Conservation (phyloP, 2,888 invertebrate genomes). For the Sicus ferrugineus region DNA sequence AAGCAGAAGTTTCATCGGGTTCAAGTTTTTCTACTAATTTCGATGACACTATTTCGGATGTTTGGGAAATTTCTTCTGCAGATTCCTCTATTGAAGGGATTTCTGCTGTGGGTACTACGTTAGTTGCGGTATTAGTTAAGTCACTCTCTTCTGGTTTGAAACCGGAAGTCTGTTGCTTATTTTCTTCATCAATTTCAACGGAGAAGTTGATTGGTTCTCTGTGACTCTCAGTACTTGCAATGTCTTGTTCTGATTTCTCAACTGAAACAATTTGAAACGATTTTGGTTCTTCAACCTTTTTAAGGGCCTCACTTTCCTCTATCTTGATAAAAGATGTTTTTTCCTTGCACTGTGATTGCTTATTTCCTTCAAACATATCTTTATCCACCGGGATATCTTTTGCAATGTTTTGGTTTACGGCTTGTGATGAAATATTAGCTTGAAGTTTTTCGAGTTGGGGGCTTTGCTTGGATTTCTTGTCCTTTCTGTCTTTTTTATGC, state of each 20-base stretch:
- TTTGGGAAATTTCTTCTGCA: no score
- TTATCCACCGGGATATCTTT: neutral
- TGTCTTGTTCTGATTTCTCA: neutral
- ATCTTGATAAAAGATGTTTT: neutral
- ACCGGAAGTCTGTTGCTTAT: neutral
- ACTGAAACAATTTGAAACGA: neutral
- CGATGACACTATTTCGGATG: no score
- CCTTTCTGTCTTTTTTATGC: neutral
- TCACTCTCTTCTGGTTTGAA: no score
- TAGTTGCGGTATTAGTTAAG: no score
- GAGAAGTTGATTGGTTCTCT: neutral
- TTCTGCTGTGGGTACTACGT: no score
- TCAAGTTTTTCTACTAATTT: neutral
- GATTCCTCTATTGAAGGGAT: no score
- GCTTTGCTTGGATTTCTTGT: neutral
- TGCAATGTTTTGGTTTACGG: neutral
- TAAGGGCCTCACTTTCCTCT: neutral
- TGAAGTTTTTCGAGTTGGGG: no score
- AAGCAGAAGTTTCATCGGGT: no score
- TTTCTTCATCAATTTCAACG: neutral
- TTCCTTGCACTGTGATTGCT: neutral
- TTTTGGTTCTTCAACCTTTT: neutral
- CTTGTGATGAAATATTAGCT: neutral
- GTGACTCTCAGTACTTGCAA: neutral
- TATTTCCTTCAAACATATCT: neutral